Evolutionary conservation across 2,113 vertebrate genomes (phyloP), one percentile per base, ranked within the genome.

Genomic region (Ameiurus melas): DNA sequence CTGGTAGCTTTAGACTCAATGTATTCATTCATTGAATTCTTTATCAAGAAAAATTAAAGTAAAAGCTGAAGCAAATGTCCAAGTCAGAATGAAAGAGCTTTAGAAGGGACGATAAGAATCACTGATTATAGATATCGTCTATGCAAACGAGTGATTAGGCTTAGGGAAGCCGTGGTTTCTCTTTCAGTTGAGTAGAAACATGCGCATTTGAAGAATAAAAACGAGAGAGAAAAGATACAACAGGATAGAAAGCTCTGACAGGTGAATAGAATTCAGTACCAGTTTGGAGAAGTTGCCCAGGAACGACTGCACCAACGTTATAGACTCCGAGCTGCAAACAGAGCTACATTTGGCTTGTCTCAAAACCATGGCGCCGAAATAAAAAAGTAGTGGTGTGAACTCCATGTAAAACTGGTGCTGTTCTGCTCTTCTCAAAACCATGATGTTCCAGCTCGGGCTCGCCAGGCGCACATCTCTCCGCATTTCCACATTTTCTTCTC

Each of bases 321-420:
- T 6, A 53, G 66, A 53, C 51, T 91, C 91, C 3, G 0, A 0
- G 51, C 78, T 86, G 91, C 89, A 89, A 20, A 2, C 10, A 27
- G 33, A 10, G 30, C 36, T 25, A 64, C 86, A 79, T 82, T 55
- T 84, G 39, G 68, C 85, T 84, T 87, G 89, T 80, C 88, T 83
- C 27, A 86, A 55, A 66, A 86, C 16, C 22, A 90, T 30, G 57
- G 82, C 81, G 58, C 84, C 20, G 9, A 90, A 60, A 83, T 84
- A 89, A 19, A 90, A 30, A 78, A 87, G 39, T 43, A 89, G 71
- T 16, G 66, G 64, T 5, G 79, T 47, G 3, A 70, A 64, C 70
- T 33, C 30, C 79, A 88, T 89, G 86, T 81, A 86, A 79, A 53
- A 51, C 27, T 83, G 36, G 25, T 80, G 78, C 51, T 83, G 36